These are phyloP conservation scores for Anticlea derivata DNA, from an alignment of 2,888 invertebrate species.

Conservation along the genomic window DNA sequence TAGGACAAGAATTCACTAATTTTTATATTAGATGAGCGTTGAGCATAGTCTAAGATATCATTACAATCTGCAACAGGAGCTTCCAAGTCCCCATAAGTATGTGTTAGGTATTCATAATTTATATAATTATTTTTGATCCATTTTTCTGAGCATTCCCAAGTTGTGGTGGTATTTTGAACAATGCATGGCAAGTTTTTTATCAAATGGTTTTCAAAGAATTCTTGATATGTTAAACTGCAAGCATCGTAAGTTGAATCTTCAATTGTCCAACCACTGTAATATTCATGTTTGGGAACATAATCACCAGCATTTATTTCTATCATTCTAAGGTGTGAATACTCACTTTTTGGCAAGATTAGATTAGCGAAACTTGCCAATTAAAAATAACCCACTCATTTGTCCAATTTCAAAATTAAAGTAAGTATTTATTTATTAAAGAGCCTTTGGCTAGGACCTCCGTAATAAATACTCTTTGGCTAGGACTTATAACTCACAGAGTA, in stretches of 20 bases:
- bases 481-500: too few relatives aligned
- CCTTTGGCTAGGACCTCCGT: too few relatives aligned
- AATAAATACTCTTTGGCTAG: too few relatives aligned
- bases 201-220: conserved; percentile 83
- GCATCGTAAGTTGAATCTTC: conserved; percentile 21
- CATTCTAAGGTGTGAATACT: conserved; percentile 2
- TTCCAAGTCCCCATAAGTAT: conserved; percentile 84
- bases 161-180: conserved; percentile 83
- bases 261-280: conserved; percentile 13
- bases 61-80: conserved; percentile 94
- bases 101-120: conserved; percentile 85
- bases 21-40: conserved; percentile 87
- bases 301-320: conserved; percentile 12
- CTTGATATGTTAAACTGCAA: conserved; percentile 63
- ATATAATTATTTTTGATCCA: conserved; percentile 85
- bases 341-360: too few relatives aligned
- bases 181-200: conserved; percentile 85
- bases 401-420: too few relatives aligned
- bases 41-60: conserved; percentile 88
- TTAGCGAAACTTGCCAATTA: too few relatives aligned
- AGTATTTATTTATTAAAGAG: too few relatives aligned
- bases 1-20: conserved; percentile 89
- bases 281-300: neutral
- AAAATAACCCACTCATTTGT: too few relatives aligned
- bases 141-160: conserved; percentile 86